Percentiles rank a stretch among this genome's conserved stretches.
Conservation (phyloP, 2,888 invertebrate species). For the Phaedon cochleariae region DNA sequence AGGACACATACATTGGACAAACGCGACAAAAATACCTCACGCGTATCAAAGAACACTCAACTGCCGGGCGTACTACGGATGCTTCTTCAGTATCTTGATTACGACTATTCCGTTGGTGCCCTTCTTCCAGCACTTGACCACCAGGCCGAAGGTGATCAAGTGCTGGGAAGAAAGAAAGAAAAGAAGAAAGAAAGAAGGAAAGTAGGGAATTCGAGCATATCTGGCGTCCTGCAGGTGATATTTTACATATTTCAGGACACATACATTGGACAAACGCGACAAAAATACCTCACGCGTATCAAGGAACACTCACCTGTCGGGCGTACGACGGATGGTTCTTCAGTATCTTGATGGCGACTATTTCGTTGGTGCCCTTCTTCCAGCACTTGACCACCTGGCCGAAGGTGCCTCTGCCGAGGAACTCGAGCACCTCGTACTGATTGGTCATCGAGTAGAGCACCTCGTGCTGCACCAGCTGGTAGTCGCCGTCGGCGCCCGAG, state of each 20-base stretch:
- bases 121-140: constrained; percentile 99
- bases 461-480: constrained; percentile 98
- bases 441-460: constrained; percentile 96
- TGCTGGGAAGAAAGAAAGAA: no score
- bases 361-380: constrained; percentile 99
- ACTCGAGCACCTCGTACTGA: constrained; percentile 96
- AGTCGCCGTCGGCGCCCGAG: constrained; percentile 94
- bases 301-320: constrained; percentile 71
- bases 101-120: constrained; percentile 99
- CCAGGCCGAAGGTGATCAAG: constrained; percentile 98
- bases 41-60: constrained; percentile 43
- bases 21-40: no score
- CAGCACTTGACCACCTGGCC: constrained; percentile 99
- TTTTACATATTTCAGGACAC: no score
- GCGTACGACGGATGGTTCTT: constrained; percentile 99
- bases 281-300: no score
- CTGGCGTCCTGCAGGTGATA: no score
- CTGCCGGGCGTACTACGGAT: constrained; percentile 99
- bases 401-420: constrained; percentile 98
- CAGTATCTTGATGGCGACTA: constrained; percentile 99
- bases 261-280: no score
- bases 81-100: constrained; percentile 99
- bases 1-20: no score
- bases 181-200: no score
- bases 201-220: no score